Base-by-base conservation (phyloP, 1,140 invertebrate genomes). In the Leptonema lineaticorne region DNA sequence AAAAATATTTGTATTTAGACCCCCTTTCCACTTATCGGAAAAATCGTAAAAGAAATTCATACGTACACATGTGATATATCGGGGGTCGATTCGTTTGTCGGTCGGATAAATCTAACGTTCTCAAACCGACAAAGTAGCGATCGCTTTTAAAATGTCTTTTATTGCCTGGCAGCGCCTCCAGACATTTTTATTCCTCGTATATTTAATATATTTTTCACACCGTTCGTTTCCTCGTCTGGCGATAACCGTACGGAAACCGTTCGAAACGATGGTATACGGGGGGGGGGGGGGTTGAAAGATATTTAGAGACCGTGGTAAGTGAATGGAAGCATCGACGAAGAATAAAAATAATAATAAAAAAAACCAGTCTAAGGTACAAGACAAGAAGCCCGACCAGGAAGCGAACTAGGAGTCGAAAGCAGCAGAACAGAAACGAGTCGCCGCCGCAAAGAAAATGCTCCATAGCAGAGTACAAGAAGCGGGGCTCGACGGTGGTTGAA, bases 181-280 rank as follows among this genome's bases (percentile, higher is more conserved):
- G 62, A 64, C 62, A 64, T 64, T 64, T 64, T 64, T 64, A 64
- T 64, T 64, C 62, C 24, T 50, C 62, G 62, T 64, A 64, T 64
- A 64, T 64, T 64, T 64, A 64, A 64, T 64, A 64, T 64, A 64
- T 64, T 64, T 64, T 64, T 64, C 62, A 64, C 62, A 64, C 62
- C 62, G 62, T 64, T 64, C 62, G 62, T 64, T 64, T 64, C 62
- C 37, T 50, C 41, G 41, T 27, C n/a, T 11, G 20, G 62, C 45
- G 62, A 64, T 64, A 64, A 64, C 41, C 41, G 62, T 28, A 27
- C 41, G 62, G 62, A 62, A 62, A 53, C 20, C 11, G 20, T 16
- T 26, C 14, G 14, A 28, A 26, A 9, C 24, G 53, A 26, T 9
- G 22, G 22, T 4, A 4, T 18, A 22, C 53, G 45, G 53, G 11